Evolutionary conservation across 2,113 vertebrate species (phyloP), one percentile per base, ranked within the genome.

Genomic region (Sylvicapra grimmia): DNA sequence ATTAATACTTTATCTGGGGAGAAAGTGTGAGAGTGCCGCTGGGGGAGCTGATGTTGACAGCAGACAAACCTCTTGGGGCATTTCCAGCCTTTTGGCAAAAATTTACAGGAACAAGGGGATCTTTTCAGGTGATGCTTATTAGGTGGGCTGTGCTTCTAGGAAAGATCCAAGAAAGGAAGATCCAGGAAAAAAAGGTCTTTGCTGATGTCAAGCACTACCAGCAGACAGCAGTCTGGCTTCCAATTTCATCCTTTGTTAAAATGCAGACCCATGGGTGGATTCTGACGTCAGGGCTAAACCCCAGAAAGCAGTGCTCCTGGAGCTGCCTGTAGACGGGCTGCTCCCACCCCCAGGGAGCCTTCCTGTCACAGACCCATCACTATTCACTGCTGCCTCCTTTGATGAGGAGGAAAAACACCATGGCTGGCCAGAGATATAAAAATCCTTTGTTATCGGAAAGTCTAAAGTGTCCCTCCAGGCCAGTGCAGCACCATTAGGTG

Each of bases 381-480:
- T 54, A 36, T 18, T 75, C 27, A n/a, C 79, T 80, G 29, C n/a
- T 21, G 77, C 61, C 33, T 80, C 84, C 93, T 96, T 59, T 31
- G 2, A 56, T 11, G 65, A 95, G 54, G 63, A 96, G 90, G 90
- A 93, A 68, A 83, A 90, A 23, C 56, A 23, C 82, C 19, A 80
- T 2, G 63, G 95, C 93, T 84, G 94, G 92, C 93, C 58, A 82
- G 94, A 63, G 72, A 65, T 15, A 86, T 54, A 89, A 89, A 90
- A 97, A 90, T 84, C 86, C 95, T 96, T 95, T 96, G 92, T 96
- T 97, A 96, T 16, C 92, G 86, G 94, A 95, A 98, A 97, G 85
- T 75, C 79, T 87, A 80, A 36, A 97, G 88, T 47, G 93, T 95
- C 96, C 93, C 97, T 93, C 51, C 58, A 91, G 95, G 94, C 56